phyloP scores from a whole-genome alignment of 2,797 vertebrate species.

The Prionace glauca region DNA sequence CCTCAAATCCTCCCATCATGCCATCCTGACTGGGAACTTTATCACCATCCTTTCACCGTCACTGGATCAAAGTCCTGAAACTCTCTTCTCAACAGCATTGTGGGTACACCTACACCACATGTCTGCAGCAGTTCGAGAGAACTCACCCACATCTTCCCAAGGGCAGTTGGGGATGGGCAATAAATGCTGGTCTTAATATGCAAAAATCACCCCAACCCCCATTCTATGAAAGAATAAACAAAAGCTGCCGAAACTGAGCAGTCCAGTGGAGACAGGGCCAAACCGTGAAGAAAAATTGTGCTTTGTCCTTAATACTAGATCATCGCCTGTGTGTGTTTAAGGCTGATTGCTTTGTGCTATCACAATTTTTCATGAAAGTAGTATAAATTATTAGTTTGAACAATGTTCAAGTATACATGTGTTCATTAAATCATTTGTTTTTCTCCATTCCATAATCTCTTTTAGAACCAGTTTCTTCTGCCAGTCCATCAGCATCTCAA shows the following conservation, averaged over 20 bases:
- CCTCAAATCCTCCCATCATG: too few species aligned
- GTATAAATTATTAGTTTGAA: neutral
- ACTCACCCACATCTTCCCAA: too few species aligned
- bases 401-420: neutral
- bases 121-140: too few species aligned
- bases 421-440: neutral
- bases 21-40: too few species aligned
- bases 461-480: slow-evolving; percentile 57
- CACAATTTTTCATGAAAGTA: neutral
- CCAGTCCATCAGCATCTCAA: slow-evolving; percentile 48
- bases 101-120: too few species aligned
- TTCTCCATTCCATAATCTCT: slow-evolving; percentile 44
- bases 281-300: neutral
- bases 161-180: too few species aligned
- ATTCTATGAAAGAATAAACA: too few species aligned
- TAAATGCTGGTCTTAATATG: too few species aligned
- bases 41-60: too few species aligned
- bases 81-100: too few species aligned
- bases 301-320: neutral
- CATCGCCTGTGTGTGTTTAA: neutral
- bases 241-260: neutral
- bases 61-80: too few species aligned
- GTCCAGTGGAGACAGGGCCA: neutral
- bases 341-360: neutral
- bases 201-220: too few species aligned